Conservation (phyloP, 2,113 vertebrate species). For the Agelaius tricolor region DNA sequence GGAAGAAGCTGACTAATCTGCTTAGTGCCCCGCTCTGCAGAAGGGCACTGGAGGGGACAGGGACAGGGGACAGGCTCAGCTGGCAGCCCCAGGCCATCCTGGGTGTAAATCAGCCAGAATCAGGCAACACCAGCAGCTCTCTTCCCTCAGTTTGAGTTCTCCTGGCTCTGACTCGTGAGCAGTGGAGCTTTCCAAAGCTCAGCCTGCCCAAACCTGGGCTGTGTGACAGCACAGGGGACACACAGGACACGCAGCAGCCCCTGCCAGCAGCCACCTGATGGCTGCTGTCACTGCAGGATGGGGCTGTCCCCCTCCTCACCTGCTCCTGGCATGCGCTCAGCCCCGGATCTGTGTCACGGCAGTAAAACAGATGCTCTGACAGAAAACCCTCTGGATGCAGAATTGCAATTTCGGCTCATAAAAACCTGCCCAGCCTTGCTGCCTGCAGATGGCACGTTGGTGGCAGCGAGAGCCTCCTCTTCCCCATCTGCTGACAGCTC, state of each 20-base stretch:
- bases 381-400: not conserved
- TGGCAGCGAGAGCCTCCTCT: not conserved
- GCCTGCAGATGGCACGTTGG: not conserved
- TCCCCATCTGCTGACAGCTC: not conserved
- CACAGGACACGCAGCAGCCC: not conserved
- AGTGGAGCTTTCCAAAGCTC: not conserved
- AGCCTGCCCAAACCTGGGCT: not conserved
- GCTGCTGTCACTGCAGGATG: not conserved
- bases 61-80: not conserved
- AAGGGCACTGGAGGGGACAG: not conserved
- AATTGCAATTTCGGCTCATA: not conserved
- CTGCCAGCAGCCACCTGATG: not conserved
- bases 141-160: not conserved
- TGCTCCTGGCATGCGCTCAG: not conserved
- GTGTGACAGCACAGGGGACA: not conserved
- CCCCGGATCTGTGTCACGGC: not conserved
- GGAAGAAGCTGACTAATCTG: conserved; percentile 39
- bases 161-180: not conserved
- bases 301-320: not conserved
- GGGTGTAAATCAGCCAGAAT: not conserved
- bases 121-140: not conserved
- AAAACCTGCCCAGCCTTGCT: not conserved
- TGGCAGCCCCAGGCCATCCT: not conserved
- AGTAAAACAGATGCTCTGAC: not conserved
- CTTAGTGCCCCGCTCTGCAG: not conserved